phyloP scores from a whole-genome alignment of 2,113 vertebrate genomes.

The Morone chrysops region DNA sequence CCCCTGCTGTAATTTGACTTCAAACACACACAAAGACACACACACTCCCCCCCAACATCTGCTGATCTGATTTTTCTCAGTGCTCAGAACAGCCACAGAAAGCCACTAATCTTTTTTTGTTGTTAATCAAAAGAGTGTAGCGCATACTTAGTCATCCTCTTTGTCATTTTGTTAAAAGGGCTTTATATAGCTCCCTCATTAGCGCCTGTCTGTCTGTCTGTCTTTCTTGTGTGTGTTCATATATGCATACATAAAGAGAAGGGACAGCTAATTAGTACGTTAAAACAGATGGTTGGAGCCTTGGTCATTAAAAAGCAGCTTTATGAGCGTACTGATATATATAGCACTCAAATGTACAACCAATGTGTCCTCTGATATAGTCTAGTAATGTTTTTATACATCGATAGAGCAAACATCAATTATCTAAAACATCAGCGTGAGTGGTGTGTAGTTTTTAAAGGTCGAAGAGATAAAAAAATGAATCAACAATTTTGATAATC shows the following conservation, averaged over 20 bases:
- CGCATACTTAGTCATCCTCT: no score
- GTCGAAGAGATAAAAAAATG: no score
- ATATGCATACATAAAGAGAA: not conserved
- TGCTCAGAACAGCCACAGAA: not conserved
- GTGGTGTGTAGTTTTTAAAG: no score
- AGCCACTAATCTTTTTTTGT: conserved; percentile 8
- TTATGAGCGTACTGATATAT: not conserved
- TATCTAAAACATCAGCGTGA: no score
- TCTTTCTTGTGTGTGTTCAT: not conserved
- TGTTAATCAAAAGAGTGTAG: no score
- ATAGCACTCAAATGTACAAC: conserved; percentile 11
- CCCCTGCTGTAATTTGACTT: conserved; percentile 36
- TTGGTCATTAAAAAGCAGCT: conserved; percentile 17
- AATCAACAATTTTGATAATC: not conserved
- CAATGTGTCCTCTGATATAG: not conserved
- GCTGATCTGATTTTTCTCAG: conserved; percentile 21
- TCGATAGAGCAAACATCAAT: no score
- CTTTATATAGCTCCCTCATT: not conserved
- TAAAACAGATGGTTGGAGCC: conserved; percentile 50
- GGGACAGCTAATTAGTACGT: conserved; percentile 31
- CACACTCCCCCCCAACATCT: conserved; percentile 27
- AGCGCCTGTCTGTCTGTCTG: not conserved
- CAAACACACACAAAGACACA: conserved; percentile 1
- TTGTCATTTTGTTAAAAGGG: not conserved
- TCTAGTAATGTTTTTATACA: not conserved